Evolutionary conservation across 2,888 invertebrate species (phyloP), one percentile per base, ranked within the genome.

Genomic region (Xestia xanthographa): DNA sequence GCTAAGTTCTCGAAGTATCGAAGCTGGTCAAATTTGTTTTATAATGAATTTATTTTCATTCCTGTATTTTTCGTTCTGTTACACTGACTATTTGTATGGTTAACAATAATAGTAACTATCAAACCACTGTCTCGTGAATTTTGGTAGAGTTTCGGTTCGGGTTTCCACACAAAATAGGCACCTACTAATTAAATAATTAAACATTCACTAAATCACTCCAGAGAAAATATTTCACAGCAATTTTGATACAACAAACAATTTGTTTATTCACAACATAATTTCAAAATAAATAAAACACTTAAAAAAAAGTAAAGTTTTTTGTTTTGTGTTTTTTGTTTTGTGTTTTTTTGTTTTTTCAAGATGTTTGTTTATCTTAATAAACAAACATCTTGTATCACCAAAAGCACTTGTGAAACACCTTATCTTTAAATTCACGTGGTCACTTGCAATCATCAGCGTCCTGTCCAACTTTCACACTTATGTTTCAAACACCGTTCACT

Each of bases 341-440:
- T n/a, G n/a, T n/a, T n/a, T n/a, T n/a, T n/a, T n/a, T n/a, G n/a
- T n/a, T n/a, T n/a, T n/a, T n/a, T n/a, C n/a, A n/a, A n/a, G n/a
- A n/a, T n/a, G n/a, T n/a, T n/a, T n/a, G n/a, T n/a, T n/a, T n/a
- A n/a, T n/a, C n/a, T n/a, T n/a, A n/a, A 62, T 68, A 79, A 80
- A 83, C 72, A 87, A 87, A 84, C 58, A 82, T 79, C 62, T 79
- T 88, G 72, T 85, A 85, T 82, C 90, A 89, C 90, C 83, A 89
- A 84, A 89, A 86, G 88, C 91, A 91, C 91, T 88, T 87, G 85
- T 86, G 87, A 87, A 87, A 86, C 90, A 89, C 87, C 86, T 82
- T 86, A 82, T 80, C 65, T 76, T 66, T 79, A 72, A 72, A 72
- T 79, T 87, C 88, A 89, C 88, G 86, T 83, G 84, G 80, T 84